Conservation (phyloP, 2,797 vertebrate species). For the Natrix natrix region DNA sequence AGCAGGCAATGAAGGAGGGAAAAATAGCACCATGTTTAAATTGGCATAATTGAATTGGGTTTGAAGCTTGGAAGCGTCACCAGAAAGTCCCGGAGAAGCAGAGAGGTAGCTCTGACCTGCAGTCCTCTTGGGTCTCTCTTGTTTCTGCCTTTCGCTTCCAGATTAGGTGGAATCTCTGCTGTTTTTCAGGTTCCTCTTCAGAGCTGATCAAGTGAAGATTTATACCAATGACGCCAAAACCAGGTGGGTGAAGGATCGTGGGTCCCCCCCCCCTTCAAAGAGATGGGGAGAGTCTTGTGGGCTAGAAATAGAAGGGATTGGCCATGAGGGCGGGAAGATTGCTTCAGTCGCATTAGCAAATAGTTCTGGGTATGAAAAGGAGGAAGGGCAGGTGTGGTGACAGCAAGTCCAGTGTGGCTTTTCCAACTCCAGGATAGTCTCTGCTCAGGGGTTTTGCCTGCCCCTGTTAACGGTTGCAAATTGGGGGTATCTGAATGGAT, state of each 20-base stretch:
- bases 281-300: neutral
- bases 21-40: neutral
- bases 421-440: neutral
- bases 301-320: neutral
- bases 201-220: conserved; percentile 81
- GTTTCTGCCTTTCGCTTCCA: neutral
- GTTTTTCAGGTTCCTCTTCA: conserved; percentile 81
- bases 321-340: too few species aligned
- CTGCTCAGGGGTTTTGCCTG: neutral
- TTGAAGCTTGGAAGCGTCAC: neutral
- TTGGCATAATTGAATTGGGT: neutral
- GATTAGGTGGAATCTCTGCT: conserved; percentile 29
- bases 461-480: too few species aligned
- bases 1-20: neutral
- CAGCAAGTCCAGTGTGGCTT: too few species aligned
- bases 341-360: neutral
- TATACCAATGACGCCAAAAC: conserved; percentile 91
- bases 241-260: conserved; percentile 72
- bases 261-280: neutral
- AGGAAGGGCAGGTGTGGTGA: too few species aligned
- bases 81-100: neutral
- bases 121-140: neutral
- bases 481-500: too few species aligned
- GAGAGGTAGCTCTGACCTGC: neutral
- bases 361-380: neutral